Conservation (phyloP, 2,888 invertebrate species). For the Auanema freiburgensis region DNA sequence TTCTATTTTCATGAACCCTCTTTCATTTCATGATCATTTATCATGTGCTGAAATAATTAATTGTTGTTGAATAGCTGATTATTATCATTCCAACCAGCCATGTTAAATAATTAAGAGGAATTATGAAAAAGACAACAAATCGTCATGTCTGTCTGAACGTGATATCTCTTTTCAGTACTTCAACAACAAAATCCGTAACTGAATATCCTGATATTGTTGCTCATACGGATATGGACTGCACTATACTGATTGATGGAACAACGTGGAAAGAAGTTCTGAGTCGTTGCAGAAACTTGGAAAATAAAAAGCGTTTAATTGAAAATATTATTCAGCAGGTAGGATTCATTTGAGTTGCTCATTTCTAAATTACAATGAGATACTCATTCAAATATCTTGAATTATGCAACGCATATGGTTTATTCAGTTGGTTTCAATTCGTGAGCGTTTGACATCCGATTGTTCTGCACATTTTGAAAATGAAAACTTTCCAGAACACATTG, state of each 20-base stretch:
- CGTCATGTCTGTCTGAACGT: no score
- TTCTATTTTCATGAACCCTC: conserved; percentile 1
- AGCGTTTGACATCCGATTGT: no score
- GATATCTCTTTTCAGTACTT: conserved; percentile 47
- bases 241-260: conserved; percentile 58
- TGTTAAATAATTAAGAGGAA: conserved; percentile 2
- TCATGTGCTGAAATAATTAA: no score
- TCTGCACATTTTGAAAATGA: no score
- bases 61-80: neutral
- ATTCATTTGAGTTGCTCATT: conserved; percentile 3
- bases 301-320: conserved; percentile 48
- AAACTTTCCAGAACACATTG: no score
- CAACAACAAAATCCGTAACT: conserved; percentile 41
- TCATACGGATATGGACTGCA: conserved; percentile 58
- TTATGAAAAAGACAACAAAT: neutral
- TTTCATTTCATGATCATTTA: neutral
- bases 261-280: conserved; percentile 47
- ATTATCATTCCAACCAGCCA: neutral
- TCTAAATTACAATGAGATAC: neutral
- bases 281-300: conserved; percentile 44
- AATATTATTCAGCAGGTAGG: conserved; percentile 55
- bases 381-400: conserved; percentile 7
- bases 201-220: conserved; percentile 60
- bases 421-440: no score
- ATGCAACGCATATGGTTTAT: no score